These are phyloP conservation scores for Tachuris rubrigastra DNA, from an alignment of 2,113 vertebrate genomes.

Conservation along the genomic window DNA sequence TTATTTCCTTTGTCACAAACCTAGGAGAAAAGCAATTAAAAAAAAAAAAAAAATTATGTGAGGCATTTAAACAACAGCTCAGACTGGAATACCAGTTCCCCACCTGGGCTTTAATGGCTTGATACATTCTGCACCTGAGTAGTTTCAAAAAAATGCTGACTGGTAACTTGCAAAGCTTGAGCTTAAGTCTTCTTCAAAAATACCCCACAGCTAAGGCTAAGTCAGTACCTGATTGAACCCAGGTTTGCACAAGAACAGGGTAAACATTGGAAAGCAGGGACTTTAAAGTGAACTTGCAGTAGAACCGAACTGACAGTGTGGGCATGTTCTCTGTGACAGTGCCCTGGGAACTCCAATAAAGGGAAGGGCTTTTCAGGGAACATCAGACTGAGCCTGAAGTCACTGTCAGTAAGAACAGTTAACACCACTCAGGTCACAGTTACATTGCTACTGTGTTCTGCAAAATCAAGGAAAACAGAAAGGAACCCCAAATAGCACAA, in stretches of 20 bases:
- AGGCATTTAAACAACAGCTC: background rate
- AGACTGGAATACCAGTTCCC: background rate
- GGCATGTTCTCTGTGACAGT: background rate
- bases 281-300: background rate
- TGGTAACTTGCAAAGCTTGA: background rate
- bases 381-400: background rate
- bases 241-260: background rate
- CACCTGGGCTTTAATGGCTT: background rate
- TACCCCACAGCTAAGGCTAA: background rate
- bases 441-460: background rate
- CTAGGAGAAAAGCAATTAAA: conserved; percentile 49
- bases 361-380: background rate
- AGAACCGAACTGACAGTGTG: background rate
- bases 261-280: background rate
- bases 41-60: background rate
- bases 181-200: background rate
- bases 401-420: background rate
- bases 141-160: background rate
- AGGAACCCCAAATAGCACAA: background rate
- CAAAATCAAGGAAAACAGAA: background rate
- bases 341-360: background rate
- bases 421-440: background rate
- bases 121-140: background rate
- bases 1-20: conserved; percentile 87
- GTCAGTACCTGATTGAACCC: background rate